phyloP scores from a whole-genome alignment of 2,113 vertebrate species.

The Callipepla squamata region DNA sequence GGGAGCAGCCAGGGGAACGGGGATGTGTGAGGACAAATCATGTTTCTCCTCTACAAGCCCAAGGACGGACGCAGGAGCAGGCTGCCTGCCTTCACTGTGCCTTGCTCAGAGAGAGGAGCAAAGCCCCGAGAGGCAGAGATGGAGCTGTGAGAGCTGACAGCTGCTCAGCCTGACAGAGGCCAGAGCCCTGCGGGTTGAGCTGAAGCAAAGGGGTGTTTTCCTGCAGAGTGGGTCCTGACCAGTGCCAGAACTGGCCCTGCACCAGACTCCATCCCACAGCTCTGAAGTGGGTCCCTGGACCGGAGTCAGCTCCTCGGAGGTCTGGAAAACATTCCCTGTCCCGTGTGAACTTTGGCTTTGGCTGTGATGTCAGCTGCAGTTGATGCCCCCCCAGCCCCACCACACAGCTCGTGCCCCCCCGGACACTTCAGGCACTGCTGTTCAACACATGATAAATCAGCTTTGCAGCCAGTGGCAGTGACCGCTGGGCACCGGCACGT shows the following conservation, averaged over 20 bases:
- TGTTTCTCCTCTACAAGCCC: neutral
- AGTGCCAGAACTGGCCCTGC: neutral
- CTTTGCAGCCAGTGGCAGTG: neutral
- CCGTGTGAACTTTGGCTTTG: neutral
- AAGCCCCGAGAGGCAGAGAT: neutral
- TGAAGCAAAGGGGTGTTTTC: neutral
- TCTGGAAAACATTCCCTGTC: slow-evolving; percentile 27
- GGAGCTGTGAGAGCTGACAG: neutral
- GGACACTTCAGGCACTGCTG: neutral
- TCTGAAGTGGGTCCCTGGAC: slow-evolving; percentile 36
- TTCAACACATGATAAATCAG: slow-evolving; percentile 22
- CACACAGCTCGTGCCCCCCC: neutral
- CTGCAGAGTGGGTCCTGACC: neutral
- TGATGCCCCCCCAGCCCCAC: neutral
- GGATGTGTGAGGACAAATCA: neutral
- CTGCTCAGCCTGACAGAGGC: neutral
- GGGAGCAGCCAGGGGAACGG: neutral
- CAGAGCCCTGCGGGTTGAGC: neutral
- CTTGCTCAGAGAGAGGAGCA: neutral
- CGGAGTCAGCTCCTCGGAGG: neutral
- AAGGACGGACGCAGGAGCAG: neutral
- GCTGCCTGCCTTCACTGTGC: fast-evolving
- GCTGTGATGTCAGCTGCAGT: neutral
- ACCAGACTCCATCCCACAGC: neutral
- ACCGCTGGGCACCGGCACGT: neutral